phyloP scores from a whole-genome alignment of 2,797 vertebrate genomes.

The Galagoides demidoff region DNA sequence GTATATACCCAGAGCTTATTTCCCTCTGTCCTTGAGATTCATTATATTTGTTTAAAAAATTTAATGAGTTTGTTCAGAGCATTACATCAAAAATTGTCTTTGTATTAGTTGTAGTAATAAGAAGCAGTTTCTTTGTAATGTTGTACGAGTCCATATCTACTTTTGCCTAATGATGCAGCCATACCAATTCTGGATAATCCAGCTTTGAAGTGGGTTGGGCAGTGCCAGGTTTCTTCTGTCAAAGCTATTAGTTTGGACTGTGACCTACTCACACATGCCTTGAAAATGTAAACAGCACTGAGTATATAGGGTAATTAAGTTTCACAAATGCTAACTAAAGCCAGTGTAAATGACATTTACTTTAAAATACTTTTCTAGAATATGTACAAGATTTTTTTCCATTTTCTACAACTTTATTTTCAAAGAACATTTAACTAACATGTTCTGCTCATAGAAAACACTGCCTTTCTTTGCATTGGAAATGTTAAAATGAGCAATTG shows the following conservation, averaged over 20 bases:
- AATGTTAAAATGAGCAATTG: conserved; percentile 50
- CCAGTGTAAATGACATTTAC: conserved; percentile 14
- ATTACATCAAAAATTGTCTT: conserved; percentile 75
- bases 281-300: conserved; percentile 59
- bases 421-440: conserved; percentile 62
- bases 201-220: conserved; percentile 82
- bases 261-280: conserved; percentile 73
- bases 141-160: conserved; percentile 77
- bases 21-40: conserved; percentile 53
- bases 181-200: conserved; percentile 79
- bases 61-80: conserved; percentile 67
- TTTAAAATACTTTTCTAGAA: conserved; percentile 59
- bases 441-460: conserved; percentile 45
- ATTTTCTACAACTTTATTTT: conserved; percentile 52
- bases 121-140: conserved; percentile 73
- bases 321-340: conserved; percentile 59
- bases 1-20: conserved; percentile 43
- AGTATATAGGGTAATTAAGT: conserved; percentile 49
- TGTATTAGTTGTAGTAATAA: conserved; percentile 66
- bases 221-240: conserved; percentile 60
- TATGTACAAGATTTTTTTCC: background rate
- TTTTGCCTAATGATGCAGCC: conserved; percentile 78
- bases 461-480: conserved; percentile 1
- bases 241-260: conserved; percentile 66
- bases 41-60: conserved; percentile 73